Percentiles rank a stretch among this genome's conserved stretches.
Conservation (phyloP, 2,113 vertebrate genomes). For the Athene noctua region DNA sequence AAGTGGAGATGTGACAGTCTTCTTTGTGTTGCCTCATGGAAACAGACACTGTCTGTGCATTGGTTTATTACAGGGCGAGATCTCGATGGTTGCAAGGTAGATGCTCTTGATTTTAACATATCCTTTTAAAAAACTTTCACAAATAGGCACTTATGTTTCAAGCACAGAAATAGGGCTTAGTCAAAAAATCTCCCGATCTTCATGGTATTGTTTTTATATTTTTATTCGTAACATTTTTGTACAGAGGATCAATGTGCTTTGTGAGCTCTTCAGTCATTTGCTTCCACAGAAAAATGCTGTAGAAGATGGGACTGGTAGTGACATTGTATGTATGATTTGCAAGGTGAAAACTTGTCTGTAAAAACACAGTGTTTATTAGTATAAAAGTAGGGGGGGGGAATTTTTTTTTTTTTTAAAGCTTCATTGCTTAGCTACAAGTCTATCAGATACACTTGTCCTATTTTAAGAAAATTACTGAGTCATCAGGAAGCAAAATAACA, state of each 20-base stretch:
- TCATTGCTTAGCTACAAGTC: neutral
- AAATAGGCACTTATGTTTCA: neutral
- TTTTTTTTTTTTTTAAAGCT: neutral
- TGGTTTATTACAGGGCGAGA: neutral
- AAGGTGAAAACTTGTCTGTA: neutral
- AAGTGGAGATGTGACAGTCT: neutral
- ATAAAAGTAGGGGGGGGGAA: neutral
- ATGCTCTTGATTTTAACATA: neutral
- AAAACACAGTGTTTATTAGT: neutral
- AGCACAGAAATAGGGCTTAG: neutral
- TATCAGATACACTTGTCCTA: neutral
- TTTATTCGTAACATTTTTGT: neutral
- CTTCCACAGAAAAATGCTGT: neutral
- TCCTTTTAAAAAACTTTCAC: neutral
- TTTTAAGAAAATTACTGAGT: neutral
- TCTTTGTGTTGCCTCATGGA: neutral
- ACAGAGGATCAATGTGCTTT: neutral
- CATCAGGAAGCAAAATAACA: neutral
- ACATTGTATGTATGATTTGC: rapidly evolving
- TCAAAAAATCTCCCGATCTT: neutral
- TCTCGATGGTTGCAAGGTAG: neutral
- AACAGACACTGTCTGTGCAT: neutral
- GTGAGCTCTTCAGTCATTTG: neutral
- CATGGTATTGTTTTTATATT: neutral
- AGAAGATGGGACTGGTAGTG: neutral